Conservation (phyloP, 2,797 vertebrate genomes). For the Anabacerthia variegaticeps region DNA sequence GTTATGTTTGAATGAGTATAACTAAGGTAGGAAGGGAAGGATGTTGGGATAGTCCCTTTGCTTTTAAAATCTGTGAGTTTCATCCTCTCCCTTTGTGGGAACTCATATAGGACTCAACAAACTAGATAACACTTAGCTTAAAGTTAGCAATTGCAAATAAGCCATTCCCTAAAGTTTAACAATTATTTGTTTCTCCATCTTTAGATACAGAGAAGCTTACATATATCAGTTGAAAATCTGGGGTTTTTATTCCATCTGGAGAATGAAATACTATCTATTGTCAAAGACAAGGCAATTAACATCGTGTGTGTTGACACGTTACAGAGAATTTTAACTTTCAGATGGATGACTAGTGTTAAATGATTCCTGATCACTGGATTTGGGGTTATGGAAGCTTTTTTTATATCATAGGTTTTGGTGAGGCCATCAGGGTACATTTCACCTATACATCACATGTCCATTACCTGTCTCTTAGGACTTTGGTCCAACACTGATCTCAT, state of each 20-base stretch:
- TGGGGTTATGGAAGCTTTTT: neutral
- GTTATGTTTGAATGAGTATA: neutral
- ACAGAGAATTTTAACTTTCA: neutral
- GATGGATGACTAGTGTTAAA: neutral
- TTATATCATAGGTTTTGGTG: neutral
- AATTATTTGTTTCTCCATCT: neutral
- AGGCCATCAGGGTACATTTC: neutral
- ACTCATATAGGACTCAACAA: neutral
- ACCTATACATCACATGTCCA: neutral
- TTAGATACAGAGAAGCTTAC: neutral
- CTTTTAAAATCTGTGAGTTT: neutral
- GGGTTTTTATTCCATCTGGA: accelerated
- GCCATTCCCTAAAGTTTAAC: neutral
- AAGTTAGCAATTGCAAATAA: neutral
- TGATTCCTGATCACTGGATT: neutral
- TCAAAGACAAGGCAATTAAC: neutral
- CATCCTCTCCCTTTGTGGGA: neutral
- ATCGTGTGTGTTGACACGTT: accelerated
- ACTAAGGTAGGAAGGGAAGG: neutral
- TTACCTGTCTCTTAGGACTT: neutral
- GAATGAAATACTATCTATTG: neutral
- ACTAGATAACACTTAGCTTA: neutral
- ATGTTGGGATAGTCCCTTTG: neutral
- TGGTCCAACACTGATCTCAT: neutral
- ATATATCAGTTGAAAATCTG: neutral